Evolutionary conservation across 2,888 invertebrate genomes (phyloP), one percentile per base, ranked within the genome.

Genomic region (Geophilus truncorum): DNA sequence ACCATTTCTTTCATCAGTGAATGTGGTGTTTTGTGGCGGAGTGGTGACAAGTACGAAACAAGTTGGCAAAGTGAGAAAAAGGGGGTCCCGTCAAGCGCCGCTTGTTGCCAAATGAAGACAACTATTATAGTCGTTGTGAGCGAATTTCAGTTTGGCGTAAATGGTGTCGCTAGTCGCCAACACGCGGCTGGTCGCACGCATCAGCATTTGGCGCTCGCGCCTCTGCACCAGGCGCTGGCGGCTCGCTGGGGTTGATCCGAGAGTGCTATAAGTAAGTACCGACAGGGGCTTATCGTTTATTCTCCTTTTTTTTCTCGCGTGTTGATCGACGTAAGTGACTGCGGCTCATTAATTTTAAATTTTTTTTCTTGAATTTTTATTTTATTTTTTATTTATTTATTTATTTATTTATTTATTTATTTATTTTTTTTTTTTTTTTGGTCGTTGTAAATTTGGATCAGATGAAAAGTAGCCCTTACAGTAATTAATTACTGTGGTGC

Each of bases 81-180:
- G 9, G 57, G 18, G 2, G 18, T n/a, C 57, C 57, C 23, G 57
- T n/a, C 57, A 18, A 40, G 57, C 57, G 23, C 57, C 57, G 18
- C 57, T 57, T 57, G 57, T 57, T 57, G 57, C 57, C 57, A 57
- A 57, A 57, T 57, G 57, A 57, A 57, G 57, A 57, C 57, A 57
- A 18, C 57, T 57, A 57, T 57, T 57, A 57, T 57, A 57, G 57
- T 57, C 57, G 15, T 57, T 7, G 57, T 18, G 57, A 57, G 21
- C 57, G 18, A 57, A 57, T 57, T 57, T 57, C 57, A 21, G 57
- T 57, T 57, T 18, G 57, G 57, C 10, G 57, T 57, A 57, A 57
- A 57, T n/a, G 57, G 57, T 57, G 57, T 57, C 57, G 57, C 57
- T 57, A 57, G 57, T 57, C 57, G 57, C 57, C 57, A 57, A 57